Evolutionary conservation across 2,888 invertebrate species (phyloP).

Genomic region (Zele albiditarsus): DNA sequence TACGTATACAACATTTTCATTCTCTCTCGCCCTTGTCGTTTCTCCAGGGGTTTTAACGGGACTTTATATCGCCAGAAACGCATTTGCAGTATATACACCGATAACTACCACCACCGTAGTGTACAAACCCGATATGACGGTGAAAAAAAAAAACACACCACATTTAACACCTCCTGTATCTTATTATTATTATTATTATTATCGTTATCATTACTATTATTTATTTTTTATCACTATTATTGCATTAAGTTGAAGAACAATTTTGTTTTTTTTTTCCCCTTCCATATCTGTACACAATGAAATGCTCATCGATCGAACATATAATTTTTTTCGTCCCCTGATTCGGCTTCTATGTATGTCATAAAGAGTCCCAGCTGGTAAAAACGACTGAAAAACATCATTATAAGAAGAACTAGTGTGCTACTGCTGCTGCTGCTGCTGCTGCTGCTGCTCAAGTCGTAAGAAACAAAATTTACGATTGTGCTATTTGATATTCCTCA

Average conservation of each 20-base stretch:
- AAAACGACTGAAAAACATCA: slow-evolving; percentile 8
- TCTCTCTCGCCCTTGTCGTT: slow-evolving; percentile 3
- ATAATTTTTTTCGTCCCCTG: neutral
- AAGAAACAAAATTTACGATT: slow-evolving; percentile 15
- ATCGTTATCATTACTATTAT: neutral
- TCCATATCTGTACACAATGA: neutral
- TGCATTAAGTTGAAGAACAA: neutral
- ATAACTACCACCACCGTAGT: neutral
- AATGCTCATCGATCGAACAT: neutral
- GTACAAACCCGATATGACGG: neutral
- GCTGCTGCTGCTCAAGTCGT: slow-evolving; percentile 14
- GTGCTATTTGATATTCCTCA: slow-evolving; percentile 11
- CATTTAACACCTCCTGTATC: neutral
- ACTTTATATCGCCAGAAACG: slow-evolving; percentile 31
- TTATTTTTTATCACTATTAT: neutral
- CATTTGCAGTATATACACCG: slow-evolving; percentile 5
- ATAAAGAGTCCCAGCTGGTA: slow-evolving; percentile 2
- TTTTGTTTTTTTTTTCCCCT: neutral
- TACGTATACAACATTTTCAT: neutral
- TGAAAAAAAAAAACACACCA: neutral
- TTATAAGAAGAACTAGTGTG: slow-evolving; percentile 5
- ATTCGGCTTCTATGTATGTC: neutral
- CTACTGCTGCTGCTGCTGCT: slow-evolving; percentile 2
- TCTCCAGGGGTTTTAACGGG: slow-evolving; percentile 26
- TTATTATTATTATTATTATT: neutral